These are phyloP conservation scores for Micropterix aruncella DNA, from an alignment of 2,888 invertebrate genomes.

Conservation along the genomic window DNA sequence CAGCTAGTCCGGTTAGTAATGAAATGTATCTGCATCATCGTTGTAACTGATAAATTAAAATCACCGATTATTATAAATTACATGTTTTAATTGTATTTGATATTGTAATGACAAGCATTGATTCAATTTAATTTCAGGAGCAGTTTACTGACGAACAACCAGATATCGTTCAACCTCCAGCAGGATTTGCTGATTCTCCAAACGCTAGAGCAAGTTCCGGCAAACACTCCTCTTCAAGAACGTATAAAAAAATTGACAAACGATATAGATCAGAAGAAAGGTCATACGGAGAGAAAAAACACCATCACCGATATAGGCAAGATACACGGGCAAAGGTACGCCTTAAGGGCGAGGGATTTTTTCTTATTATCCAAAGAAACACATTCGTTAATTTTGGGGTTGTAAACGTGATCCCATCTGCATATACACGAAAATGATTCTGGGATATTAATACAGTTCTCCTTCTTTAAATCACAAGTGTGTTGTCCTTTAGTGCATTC, in stretches of 20 bases:
- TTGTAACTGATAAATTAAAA: too few relatives aligned
- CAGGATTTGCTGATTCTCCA: conserved; percentile 80
- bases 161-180: conserved; percentile 78
- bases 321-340: conserved; percentile 67
- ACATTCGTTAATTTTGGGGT: conserved; percentile 12
- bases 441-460: conserved; percentile 42
- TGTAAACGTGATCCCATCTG: conserved; percentile 29
- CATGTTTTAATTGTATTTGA: neutral
- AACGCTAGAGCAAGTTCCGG: conserved; percentile 23
- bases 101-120: too few relatives aligned
- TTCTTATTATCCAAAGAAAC: conserved; percentile 1
- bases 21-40: too few relatives aligned
- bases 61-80: conserved; percentile 20
- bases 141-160: conserved; percentile 35
- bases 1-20: neutral
- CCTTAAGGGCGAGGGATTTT: conserved; percentile 3
- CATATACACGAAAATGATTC: conserved; percentile 35
- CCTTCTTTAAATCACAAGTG: conserved; percentile 24
- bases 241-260: conserved; percentile 68
- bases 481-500: conserved; percentile 34
- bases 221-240: conserved; percentile 27
- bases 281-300: conserved; percentile 40
- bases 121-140: conserved; percentile 19
- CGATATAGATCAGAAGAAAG: conserved; percentile 70
- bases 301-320: conserved; percentile 49